These are phyloP conservation scores for Phalanger gymnotis DNA, from an alignment of 2,797 vertebrate genomes.

Conservation along the genomic window DNA sequence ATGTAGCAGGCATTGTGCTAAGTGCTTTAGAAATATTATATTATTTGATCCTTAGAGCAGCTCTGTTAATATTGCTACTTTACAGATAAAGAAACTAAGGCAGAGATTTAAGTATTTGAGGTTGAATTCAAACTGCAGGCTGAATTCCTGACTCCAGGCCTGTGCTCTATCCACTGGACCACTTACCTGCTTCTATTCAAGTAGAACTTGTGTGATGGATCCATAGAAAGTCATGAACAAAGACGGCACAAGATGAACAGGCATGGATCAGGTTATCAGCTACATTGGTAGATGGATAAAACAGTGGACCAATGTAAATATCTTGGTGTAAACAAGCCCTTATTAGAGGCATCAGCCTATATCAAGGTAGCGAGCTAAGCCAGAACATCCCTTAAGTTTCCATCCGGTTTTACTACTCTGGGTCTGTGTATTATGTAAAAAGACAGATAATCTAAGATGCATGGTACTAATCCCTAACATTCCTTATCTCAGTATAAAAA, in stretches of 20 bases:
- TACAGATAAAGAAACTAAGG: conserved; percentile 30
- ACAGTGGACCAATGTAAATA: background rate
- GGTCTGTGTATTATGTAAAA: background rate
- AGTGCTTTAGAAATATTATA: background rate
- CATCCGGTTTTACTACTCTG: background rate
- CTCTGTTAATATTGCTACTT: background rate
- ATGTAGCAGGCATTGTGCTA: background rate
- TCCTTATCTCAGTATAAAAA: background rate
- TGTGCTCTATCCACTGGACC: background rate
- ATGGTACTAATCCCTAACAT: background rate
- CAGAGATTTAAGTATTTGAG: background rate
- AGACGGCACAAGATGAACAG: background rate
- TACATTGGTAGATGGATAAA: background rate
- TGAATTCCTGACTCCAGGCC: background rate
- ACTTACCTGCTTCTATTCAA: background rate
- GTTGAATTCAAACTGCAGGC: background rate
- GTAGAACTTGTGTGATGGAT: background rate
- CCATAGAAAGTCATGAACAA: background rate
- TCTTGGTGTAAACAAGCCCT: background rate
- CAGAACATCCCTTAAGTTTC: background rate
- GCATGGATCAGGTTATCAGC: background rate
- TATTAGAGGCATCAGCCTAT: background rate
- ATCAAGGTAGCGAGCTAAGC: background rate
- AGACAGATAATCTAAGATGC: background rate
- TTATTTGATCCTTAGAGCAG: conserved; percentile 19